Conservation (phyloP, 2,888 invertebrate species). For the Eupithecia tripunctaria region DNA sequence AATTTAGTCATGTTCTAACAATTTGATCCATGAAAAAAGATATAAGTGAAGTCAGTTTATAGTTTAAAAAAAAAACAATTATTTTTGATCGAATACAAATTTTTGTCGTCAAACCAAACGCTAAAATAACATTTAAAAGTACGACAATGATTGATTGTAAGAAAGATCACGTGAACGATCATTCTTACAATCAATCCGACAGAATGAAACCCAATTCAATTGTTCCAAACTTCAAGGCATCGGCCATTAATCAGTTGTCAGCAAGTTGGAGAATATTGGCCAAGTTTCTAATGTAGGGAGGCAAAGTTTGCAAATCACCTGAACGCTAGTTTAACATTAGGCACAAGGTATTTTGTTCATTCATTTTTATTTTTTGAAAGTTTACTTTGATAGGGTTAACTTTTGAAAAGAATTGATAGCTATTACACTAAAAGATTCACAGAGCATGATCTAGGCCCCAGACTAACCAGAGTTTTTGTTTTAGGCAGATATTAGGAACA, state of each 20-base stretch:
- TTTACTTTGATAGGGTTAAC: neutral
- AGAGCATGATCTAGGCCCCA: neutral
- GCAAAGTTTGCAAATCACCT: constrained; percentile 25
- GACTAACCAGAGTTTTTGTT: neutral
- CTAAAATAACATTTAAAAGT: neutral
- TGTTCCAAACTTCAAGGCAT: neutral
- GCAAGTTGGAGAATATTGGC: neutral
- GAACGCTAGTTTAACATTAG: neutral
- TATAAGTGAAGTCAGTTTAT: no score
- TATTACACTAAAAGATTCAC: no score
- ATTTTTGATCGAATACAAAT: neutral
- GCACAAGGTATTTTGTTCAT: neutral
- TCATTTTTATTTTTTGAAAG: neutral
- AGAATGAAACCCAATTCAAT: neutral
- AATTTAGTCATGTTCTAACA: no score
- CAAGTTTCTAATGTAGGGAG: constrained; percentile 6
- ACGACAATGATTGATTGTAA: no score
- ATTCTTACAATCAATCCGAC: neutral
- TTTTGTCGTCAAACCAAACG: neutral
- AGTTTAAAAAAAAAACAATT: no score
- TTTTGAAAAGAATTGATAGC: neutral
- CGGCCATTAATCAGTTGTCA: neutral
- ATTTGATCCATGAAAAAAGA: no score
- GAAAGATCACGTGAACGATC: neutral
- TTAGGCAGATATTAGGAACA: no score